Base-by-base conservation (phyloP, 2,113 vertebrate genomes). In the Cinclus cinclus region DNA sequence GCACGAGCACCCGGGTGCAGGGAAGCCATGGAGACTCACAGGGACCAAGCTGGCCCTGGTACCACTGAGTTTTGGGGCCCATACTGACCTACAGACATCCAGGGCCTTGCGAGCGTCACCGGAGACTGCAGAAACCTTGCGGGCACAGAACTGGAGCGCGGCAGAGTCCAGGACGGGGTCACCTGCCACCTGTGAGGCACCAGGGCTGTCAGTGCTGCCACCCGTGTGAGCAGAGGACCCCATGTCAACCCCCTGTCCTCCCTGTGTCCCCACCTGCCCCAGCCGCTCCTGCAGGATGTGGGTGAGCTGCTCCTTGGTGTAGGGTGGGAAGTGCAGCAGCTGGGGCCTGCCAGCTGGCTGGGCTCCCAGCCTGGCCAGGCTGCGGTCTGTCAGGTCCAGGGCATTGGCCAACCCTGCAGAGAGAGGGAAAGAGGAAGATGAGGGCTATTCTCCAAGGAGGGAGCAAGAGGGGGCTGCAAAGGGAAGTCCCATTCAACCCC, bases 91-190 rank as follows among this genome's bases (percentile, higher is more conserved):
- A 98, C 99, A 99, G 96, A 99, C 97, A 69, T 99, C 99, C 60
- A 99, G 94, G 1, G 98, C 99, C 91, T 99, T 99, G 30, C 99
- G 98, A 47, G 98, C 99, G 9, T 99, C 99, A 86, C 99, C 99
- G 0, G 99, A 99, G 55, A 99, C 98, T 0, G 99, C 99, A 0
- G 99, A 99, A 78, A 99, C 98, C 95, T 99, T 99, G 14, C 99
- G 97, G 93, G 99, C 99, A 39, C 99, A 99, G 96, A 99, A 99
- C 98, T 99, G 99, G 83, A 99, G 95, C 0, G 99, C 99, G 0
- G 98, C 96, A 0, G 90, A 74, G 7, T 99, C 99, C 58, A 99
- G 92, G 47, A 99, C 68, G 1, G 97, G 97, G 21, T 98, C 98
- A 8, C 97, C 98, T 0, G 98, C 96, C 8, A 98, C 98, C 99